These are phyloP conservation scores for Andrena dorsata DNA, from an alignment of 2,888 invertebrate species.

Conservation along the genomic window DNA sequence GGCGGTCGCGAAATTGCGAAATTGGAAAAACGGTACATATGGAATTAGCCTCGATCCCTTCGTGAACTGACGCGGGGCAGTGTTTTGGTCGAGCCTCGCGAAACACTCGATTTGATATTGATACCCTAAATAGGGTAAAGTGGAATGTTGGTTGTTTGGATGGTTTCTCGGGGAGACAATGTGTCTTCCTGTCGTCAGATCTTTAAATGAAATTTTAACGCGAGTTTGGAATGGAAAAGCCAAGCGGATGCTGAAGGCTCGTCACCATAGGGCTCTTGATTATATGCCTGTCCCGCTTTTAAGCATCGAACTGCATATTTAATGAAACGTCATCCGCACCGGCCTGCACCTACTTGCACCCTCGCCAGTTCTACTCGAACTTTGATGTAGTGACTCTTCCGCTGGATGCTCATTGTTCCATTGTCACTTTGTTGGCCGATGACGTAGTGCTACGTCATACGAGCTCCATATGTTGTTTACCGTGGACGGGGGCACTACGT, in stretches of 20 bases:
- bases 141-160: not conserved
- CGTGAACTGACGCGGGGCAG: not conserved
- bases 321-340: slow-evolving; percentile 50
- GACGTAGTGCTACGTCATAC: slow-evolving; percentile 55
- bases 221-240: no score
- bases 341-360: slow-evolving; percentile 42
- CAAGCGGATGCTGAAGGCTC: no score
- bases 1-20: slow-evolving; percentile 13
- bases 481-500: slow-evolving; percentile 34
- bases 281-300: slow-evolving; percentile 15
- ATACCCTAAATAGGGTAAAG: not conserved
- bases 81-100: not conserved
- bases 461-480: slow-evolving; percentile 55
- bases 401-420: slow-evolving; percentile 54
- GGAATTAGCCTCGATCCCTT: not conserved
- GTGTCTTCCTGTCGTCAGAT: no score
- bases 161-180: not conserved
- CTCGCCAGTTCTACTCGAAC: slow-evolving; percentile 32
- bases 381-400: slow-evolving; percentile 60
- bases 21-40: not conserved
- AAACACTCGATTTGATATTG: not conserved
- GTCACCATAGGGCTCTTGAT: not conserved
- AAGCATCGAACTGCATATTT: slow-evolving; percentile 46
- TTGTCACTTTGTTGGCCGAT: slow-evolving; percentile 56
- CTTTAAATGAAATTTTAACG: no score